Percentiles rank a stretch among this genome's conserved stretches.
phyloP scores from a whole-genome alignment of 2,888 invertebrate genomes.

The Oeneis ivallda region DNA sequence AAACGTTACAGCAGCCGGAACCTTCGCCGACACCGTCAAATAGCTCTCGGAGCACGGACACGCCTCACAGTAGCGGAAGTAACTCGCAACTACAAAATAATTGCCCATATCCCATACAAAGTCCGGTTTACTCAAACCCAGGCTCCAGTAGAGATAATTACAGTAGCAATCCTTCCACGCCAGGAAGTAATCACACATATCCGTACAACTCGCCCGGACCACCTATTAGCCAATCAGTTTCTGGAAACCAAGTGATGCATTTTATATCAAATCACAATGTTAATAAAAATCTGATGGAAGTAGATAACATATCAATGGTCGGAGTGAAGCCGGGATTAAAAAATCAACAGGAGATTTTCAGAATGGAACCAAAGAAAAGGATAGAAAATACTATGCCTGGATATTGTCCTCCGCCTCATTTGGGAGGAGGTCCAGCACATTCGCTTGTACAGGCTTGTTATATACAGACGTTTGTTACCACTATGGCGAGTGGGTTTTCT shows the following conservation, averaged over 20 bases:
- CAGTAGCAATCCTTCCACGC: conserved; percentile 66
- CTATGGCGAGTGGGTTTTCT: conserved; percentile 87
- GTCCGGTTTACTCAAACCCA: conserved; percentile 78
- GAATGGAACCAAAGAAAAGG: conserved; percentile 58
- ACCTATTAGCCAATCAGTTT: conserved; percentile 56
- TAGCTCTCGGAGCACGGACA: conserved; percentile 76
- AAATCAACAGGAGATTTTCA: conserved; percentile 56
- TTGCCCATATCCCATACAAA: conserved; percentile 68
- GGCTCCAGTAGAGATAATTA: conserved; percentile 65
- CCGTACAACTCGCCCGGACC: conserved; percentile 71
- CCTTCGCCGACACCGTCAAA: conserved; percentile 83
- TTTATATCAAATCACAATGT: conserved; percentile 78
- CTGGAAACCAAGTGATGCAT: conserved; percentile 76
- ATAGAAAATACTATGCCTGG: conserved; percentile 72
- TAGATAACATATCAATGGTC: conserved; percentile 78
- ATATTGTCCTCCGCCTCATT: conserved; percentile 74
- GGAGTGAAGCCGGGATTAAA: conserved; percentile 67
- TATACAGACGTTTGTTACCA: conserved; percentile 71
- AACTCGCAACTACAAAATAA: conserved; percentile 62
- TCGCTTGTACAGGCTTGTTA: conserved; percentile 71
- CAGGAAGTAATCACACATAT: conserved; percentile 58
- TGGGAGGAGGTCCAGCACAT: conserved; percentile 73
- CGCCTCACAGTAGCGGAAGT: conserved; percentile 68
- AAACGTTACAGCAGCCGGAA: conserved; percentile 76
- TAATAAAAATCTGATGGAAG: conserved; percentile 77